Conservation (phyloP, 1,140 invertebrate genomes). For the Stenopsyche tienmushanensis region DNA sequence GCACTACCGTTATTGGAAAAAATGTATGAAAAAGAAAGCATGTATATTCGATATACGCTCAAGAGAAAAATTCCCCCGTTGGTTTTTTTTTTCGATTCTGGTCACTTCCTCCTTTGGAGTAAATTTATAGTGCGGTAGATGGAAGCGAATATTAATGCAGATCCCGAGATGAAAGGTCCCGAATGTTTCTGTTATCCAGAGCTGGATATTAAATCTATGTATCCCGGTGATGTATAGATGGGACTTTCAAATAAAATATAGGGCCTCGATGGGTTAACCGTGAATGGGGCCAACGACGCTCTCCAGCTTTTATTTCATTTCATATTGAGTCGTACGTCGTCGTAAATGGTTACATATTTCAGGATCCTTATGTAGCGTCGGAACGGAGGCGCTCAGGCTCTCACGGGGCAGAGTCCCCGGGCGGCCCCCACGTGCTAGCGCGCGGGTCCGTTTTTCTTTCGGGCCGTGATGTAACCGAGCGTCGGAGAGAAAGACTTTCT, state of each 20-base stretch:
- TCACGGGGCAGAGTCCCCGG: too few relatives aligned
- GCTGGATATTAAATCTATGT: conserved; percentile 24
- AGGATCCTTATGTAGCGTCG: too few relatives aligned
- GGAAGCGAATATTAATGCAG: not conserved
- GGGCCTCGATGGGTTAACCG: not conserved
- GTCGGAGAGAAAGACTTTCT: too few relatives aligned
- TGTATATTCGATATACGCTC: too few relatives aligned
- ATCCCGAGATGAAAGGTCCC: not conserved
- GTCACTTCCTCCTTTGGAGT: not conserved
- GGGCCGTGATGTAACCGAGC: too few relatives aligned
- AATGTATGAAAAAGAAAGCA: too few relatives aligned
- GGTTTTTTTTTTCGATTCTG: not conserved
- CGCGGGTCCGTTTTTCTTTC: too few relatives aligned
- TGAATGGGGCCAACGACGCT: not conserved
- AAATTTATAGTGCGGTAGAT: not conserved
- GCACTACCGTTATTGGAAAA: too few relatives aligned
- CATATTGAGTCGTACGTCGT: not conserved
- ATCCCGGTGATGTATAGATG: conserved; percentile 13
- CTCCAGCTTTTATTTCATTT: not conserved
- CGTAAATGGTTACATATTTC: too few relatives aligned
- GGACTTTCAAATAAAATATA: conserved; percentile 18
- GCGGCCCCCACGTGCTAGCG: too few relatives aligned
- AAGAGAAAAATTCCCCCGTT: not conserved
- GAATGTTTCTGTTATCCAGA: not conserved
- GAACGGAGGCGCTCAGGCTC: too few relatives aligned